These are phyloP conservation scores for Sphaerophoria taeniata DNA, from an alignment of 2,888 invertebrate genomes.

Conservation along the genomic window DNA sequence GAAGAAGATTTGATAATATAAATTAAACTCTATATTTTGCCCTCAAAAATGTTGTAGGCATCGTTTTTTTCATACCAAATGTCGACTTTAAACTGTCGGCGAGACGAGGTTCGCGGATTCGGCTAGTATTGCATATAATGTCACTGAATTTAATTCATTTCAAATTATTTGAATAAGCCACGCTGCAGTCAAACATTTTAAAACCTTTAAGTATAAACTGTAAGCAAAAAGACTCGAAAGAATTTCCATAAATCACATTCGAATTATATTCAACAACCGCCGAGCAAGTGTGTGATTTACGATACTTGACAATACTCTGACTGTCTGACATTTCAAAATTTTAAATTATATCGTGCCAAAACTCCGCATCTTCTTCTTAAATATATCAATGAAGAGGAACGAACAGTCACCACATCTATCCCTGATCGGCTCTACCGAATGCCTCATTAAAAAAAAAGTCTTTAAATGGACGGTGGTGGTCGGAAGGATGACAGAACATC, in stretches of 20 bases:
- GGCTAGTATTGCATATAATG: too few relatives aligned
- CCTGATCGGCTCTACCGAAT: conserved; percentile 18
- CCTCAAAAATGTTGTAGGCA: too few relatives aligned
- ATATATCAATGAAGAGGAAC: conserved; percentile 19
- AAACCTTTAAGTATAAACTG: conserved; percentile 27
- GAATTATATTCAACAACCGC: conserved; percentile 45
- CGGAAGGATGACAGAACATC: conserved; percentile 67
- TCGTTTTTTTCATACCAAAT: too few relatives aligned
- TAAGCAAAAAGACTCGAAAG: conserved; percentile 48
- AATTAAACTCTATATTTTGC: too few relatives aligned
- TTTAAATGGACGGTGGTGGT: conserved; percentile 49
- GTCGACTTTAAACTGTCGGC: too few relatives aligned
- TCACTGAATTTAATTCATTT: too few relatives aligned
- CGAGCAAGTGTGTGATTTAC: conserved; percentile 57
- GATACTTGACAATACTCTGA: conserved; percentile 61
- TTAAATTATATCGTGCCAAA: conserved; percentile 51
- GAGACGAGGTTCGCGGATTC: too few relatives aligned
- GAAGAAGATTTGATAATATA: too few relatives aligned
- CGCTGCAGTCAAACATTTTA: conserved; percentile 25
- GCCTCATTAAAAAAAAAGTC: conserved; percentile 49
- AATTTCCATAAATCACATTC: conserved; percentile 65
- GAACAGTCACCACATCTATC: background rate
- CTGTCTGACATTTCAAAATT: conserved; percentile 67
- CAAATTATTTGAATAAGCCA: conserved; percentile 39
- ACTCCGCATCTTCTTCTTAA: conserved; percentile 14